Conservation (phyloP, 2,113 vertebrate species). For the Arothron firmamentum region DNA sequence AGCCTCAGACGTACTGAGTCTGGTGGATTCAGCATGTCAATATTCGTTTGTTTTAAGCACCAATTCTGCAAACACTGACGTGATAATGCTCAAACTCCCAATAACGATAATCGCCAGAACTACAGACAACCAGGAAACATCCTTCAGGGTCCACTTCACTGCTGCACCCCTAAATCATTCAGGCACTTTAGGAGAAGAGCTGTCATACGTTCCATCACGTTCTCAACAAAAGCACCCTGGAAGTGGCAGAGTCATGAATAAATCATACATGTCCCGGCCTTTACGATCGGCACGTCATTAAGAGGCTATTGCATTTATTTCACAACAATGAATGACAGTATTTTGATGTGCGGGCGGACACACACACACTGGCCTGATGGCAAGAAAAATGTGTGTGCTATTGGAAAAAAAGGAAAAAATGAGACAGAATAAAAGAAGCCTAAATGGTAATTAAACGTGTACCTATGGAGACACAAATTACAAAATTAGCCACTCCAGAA, state of each 20-base stretch:
- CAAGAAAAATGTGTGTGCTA: too few species aligned
- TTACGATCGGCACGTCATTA: conserved; percentile 46
- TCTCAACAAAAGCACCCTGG: conserved; percentile 62
- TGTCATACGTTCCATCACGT: conserved; percentile 61
- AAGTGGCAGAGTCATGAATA: conserved; percentile 63
- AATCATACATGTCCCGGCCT: conserved; percentile 53
- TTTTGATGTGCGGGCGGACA: conserved; percentile 5
- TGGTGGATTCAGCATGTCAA: neutral
- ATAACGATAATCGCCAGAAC: conserved; percentile 23
- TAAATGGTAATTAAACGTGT: conserved; percentile 15
- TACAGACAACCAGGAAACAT: conserved; percentile 38
- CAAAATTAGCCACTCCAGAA: conserved; percentile 23
- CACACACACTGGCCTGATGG: too few species aligned
- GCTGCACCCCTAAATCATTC: conserved; percentile 54
- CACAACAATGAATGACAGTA: conserved; percentile 38
- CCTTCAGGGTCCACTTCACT: conserved; percentile 56
- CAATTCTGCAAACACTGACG: conserved; percentile 4
- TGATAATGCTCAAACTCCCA: conserved; percentile 14
- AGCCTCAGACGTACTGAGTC: too few species aligned
- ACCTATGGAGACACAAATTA: conserved; percentile 11
- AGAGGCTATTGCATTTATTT: conserved; percentile 46
- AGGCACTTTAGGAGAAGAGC: conserved; percentile 53
- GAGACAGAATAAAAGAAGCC: conserved; percentile 1
- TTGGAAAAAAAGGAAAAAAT: neutral
- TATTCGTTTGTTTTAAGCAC: conserved; percentile 12